Base-by-base conservation (phyloP, 2,797 vertebrate species). In the Bucorvus abyssinicus region DNA sequence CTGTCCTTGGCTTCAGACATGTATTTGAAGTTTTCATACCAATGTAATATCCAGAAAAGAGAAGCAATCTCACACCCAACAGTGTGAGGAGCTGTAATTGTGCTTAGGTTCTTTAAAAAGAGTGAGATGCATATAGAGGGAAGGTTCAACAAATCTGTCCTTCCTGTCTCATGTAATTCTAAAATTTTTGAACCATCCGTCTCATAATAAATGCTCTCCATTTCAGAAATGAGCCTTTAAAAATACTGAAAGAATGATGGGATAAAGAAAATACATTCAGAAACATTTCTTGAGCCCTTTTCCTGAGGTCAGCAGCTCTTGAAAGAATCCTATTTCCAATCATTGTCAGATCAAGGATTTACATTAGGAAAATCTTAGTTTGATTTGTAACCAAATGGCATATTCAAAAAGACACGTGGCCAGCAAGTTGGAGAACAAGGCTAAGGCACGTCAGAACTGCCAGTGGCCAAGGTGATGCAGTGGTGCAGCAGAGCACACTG, bases 121-220 rank as follows among this genome's bases (percentile, higher is more conserved):
- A 90, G 29, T 53, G 71, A 89, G 78, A 77, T 83, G 22, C n/a
- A 55, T 45, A 6, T 21, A 90, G 47, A 92, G 32, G 30, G 65
- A 92, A 92, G 69, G 65, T 75, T 93, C 76, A 75, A 84, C 82
- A 96, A 94, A 94, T 93, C 91, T 89, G 73, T 93, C 68, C 89
- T 94, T 38, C 27, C 14, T 59, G 11, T 30, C 89, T 93, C 73
- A 91, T 78, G 56, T 64, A 78, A 86, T 87, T 81, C 73, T 73
- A 55, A 91, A 84, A 29, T 80, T 93, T 94, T 96, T 84, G 47
- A 94, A 68, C 87, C 94, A 95, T 96, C 94, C 95, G 94, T 94
- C 73, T 89, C 50, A 29, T 49, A 73, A 83, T 73, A 88, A 85
- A 44, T 85, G 12, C 64, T 90, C 75, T 87, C 38, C 50, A 24